Evolutionary conservation across 2,113 vertebrate genomes (phyloP), one percentile per base, ranked within the genome.

Genomic region (Furnarius figulus): DNA sequence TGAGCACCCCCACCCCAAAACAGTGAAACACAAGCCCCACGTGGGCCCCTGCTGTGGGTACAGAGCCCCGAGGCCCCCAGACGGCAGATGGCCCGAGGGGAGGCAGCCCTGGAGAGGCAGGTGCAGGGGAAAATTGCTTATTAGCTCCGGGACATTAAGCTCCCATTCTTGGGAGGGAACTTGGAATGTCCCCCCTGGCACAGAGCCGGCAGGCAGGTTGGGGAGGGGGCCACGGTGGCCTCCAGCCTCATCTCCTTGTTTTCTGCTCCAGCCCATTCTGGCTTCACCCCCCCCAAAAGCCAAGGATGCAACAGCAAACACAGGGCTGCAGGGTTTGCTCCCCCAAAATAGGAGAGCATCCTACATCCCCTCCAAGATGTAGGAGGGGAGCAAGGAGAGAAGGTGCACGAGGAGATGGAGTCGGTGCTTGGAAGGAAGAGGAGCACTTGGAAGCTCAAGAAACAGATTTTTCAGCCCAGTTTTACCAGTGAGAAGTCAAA

Each of bases 21-120:
- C 27, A 75, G 33, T 39, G 33, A 9, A 56, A 35, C 40, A 16
- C 14, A 8, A 55, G n/a, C 53, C 33, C 56, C 0, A 1, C 4
- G 5, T 56, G 0, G 0, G 40, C 33, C 52, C 44, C 24, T 47
- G 39, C 77, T 56, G 56, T 6, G 2, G 0, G 31, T 11, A 24
- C 2, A 2, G 68, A 62, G 47, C 61, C 66, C 62, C 17, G 39
- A 56, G 89, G 95, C 76, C 49, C 87, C 10, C 55, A 91, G 95
- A 91, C 62, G 3, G 97, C 98, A 98, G 98, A 97, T 98, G 98
- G 98, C 52, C 1, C 0, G 62, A 88, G 92, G 68, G 84, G 71
- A 79, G 71, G 85, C 1, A 3, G 79, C 7, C 22, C 67, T 12
- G 6, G 65, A 77, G 30, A 87, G 97, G 97, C 97, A 98, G 98